A percentile compares a stretch with the other conserved stretches of the same genome.
phyloP scores from a whole-genome alignment of 2,888 invertebrate species.

The Chymomyza fuscimana region DNA sequence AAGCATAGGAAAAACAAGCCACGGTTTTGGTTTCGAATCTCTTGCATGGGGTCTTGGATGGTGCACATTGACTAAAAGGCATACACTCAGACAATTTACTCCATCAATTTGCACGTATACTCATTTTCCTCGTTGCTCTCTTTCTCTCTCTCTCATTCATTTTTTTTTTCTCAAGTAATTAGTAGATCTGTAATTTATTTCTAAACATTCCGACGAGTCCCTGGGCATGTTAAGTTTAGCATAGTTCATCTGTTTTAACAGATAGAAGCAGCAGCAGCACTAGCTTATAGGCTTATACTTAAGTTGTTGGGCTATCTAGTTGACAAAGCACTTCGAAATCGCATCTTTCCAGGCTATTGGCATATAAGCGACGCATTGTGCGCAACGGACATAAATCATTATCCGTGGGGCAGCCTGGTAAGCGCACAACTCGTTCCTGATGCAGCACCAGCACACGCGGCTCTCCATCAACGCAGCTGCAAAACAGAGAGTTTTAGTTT shows the following conservation, averaged over 20 bases:
- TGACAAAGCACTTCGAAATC: slow-evolving; percentile 85
- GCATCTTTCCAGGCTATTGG: slow-evolving; percentile 84
- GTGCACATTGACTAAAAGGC: background rate
- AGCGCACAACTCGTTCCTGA: slow-evolving; percentile 86
- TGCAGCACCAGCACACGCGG: slow-evolving; percentile 84
- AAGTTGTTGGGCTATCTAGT: slow-evolving; percentile 29
- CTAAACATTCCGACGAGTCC: slow-evolving; percentile 32
- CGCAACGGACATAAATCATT: slow-evolving; percentile 84
- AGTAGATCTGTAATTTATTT: background rate
- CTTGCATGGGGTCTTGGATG: background rate
- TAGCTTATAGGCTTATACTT: background rate
- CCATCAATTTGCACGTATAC: background rate
- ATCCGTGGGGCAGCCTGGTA: slow-evolving; percentile 84
- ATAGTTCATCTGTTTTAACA: slow-evolving; percentile 16
- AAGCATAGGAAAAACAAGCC: background rate
- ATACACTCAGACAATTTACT: background rate
- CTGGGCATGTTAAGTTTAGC: background rate
- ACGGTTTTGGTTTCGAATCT: background rate
- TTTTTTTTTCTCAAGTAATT: background rate
- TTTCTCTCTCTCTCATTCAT: background rate
- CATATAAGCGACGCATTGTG: slow-evolving; percentile 82
- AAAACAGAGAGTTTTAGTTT: slow-evolving; percentile 1
- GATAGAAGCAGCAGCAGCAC: slow-evolving; percentile 16
- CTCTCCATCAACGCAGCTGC: slow-evolving; percentile 67
- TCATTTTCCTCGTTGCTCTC: background rate